phyloP scores from a whole-genome alignment of 2,888 invertebrate species.

The Neoitamus cyanurus region DNA sequence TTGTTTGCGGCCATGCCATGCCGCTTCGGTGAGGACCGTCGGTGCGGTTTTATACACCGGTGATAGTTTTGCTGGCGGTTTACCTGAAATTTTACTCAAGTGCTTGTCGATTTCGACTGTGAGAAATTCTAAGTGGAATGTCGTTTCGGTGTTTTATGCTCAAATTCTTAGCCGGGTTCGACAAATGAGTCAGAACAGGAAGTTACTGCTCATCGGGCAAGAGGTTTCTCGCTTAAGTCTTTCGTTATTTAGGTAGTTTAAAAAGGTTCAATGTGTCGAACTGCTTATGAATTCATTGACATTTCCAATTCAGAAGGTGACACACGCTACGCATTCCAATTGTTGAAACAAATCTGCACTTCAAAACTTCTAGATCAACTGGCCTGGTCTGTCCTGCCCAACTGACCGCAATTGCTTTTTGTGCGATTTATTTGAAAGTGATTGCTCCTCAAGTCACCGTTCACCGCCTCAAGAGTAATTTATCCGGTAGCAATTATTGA shows the following conservation, averaged over 20 bases:
- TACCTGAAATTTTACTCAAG: slow-evolving; percentile 27
- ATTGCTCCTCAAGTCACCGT: neutral
- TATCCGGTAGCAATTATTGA: neutral
- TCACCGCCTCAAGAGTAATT: neutral
- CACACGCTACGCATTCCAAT: neutral
- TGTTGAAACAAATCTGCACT: neutral
- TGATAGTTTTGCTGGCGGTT: slow-evolving; percentile 31
- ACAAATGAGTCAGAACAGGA: neutral
- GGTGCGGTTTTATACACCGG: neutral
- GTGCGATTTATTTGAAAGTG: neutral
- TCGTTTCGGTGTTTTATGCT: slow-evolving; percentile 26
- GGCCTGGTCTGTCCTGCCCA: neutral
- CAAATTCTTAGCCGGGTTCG: neutral
- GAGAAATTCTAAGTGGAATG: slow-evolving; percentile 27
- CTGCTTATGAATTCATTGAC: neutral
- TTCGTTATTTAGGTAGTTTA: slow-evolving; percentile 11
- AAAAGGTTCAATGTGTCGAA: neutral
- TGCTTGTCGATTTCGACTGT: slow-evolving; percentile 18
- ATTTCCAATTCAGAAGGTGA: neutral
- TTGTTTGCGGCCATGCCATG: slow-evolving; percentile 9
- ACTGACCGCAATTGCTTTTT: neutral
- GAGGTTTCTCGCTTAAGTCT: slow-evolving; percentile 46
- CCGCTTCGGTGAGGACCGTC: neutral
- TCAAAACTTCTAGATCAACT: neutral
- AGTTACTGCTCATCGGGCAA: neutral